Evolutionary conservation across 2,113 vertebrate genomes (phyloP).

Genomic region (Corapipo altera): DNA sequence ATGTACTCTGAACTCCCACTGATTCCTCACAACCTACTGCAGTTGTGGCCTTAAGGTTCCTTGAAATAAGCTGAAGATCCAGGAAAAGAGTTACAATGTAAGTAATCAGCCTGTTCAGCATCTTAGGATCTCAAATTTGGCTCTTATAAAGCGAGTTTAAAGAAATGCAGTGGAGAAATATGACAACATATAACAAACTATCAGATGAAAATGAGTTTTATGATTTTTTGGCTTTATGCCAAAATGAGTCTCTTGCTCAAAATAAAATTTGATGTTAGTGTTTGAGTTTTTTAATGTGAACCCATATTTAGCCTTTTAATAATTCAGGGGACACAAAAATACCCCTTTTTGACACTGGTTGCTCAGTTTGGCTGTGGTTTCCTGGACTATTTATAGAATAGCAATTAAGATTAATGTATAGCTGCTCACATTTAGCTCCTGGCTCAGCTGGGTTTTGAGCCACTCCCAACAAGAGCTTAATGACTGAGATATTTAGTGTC

Average conservation of each 20-base stretch:
- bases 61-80: not conserved
- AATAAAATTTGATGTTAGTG: not conserved
- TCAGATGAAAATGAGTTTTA: not conserved
- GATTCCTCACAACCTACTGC: not conserved
- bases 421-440: conserved; percentile 30
- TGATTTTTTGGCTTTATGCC: not conserved
- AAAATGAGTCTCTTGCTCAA: not conserved
- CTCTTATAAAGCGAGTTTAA: not conserved
- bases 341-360: conserved; percentile 16
- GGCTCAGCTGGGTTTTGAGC: conserved; percentile 35
- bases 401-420: conserved; percentile 61
- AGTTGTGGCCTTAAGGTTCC: not conserved
- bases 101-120: not conserved
- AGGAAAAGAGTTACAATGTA: not conserved
- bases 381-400: conserved; percentile 54
- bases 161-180: not conserved
- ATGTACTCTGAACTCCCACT: not conserved
- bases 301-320: conserved; percentile 7
- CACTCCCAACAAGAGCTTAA: conserved; percentile 40
- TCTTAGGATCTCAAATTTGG: not conserved
- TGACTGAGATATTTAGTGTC: not conserved
- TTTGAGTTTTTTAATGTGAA: conserved; percentile 32
- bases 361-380: conserved; percentile 43
- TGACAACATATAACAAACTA: not conserved
- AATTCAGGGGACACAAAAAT: conserved; percentile 10